Evolutionary conservation across 1,140 invertebrate genomes (phyloP).

Genomic region (Megalopta genalis): DNA sequence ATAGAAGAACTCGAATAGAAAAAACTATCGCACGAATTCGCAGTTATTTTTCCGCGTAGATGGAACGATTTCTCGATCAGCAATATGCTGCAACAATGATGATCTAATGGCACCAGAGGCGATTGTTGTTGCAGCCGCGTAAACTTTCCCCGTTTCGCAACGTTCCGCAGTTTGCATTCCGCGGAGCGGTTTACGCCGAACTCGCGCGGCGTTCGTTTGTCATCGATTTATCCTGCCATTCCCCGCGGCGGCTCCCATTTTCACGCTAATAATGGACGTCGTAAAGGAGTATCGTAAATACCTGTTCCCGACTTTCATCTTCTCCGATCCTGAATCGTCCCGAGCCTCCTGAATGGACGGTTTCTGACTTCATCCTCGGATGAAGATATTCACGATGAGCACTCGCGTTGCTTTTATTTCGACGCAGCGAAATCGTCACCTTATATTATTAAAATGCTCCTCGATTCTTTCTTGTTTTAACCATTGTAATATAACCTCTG

Average conservation of each 20-base stretch:
- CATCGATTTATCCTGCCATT: background rate
- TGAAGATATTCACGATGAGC: background rate
- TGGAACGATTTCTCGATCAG: background rate
- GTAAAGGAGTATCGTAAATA: conserved; percentile 1
- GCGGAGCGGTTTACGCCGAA: background rate
- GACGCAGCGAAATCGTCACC: no score
- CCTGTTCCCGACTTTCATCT: background rate
- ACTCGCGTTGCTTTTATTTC: no score
- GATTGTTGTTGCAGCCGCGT: conserved; percentile 4
- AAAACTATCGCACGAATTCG: no score
- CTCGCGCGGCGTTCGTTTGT: background rate
- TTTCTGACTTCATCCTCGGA: background rate
- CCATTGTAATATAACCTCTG: no score
- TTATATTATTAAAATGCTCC: no score
- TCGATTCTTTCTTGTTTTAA: no score
- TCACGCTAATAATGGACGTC: conserved; percentile 2
- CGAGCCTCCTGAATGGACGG: background rate
- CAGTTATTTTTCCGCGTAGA: no score
- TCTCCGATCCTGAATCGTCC: background rate
- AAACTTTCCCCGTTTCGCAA: conserved; percentile 28
- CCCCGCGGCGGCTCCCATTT: background rate
- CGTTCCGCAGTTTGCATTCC: conserved; percentile 25
- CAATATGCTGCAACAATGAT: conserved; percentile 6
- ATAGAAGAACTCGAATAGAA: no score
- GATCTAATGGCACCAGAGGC: conserved; percentile 6